Evolutionary conservation across 2,797 vertebrate genomes (phyloP).

Genomic region (Semaprochilodus insignis): DNA sequence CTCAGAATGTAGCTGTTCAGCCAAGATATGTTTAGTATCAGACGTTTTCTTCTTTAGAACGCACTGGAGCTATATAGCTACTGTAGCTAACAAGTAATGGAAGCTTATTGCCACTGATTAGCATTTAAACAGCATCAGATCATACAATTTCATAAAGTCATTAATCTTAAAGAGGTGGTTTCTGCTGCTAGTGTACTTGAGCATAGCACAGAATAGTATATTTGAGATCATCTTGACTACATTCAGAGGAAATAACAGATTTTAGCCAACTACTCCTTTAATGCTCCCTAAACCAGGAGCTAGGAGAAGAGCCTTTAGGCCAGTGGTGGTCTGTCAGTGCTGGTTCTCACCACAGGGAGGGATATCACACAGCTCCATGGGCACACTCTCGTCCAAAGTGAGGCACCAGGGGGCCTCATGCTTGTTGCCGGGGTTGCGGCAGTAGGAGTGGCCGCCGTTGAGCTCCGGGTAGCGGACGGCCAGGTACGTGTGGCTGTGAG

Average conservation of each 20-base stretch:
- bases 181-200: no score
- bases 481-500: constrained; percentile 92
- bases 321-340: background rate
- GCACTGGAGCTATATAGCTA: background rate
- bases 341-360: constrained; percentile 87
- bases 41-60: background rate
- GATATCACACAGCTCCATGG: constrained; percentile 94
- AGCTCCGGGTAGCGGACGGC: constrained; percentile 90
- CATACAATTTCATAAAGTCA: no score
- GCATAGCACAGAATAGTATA: no score
- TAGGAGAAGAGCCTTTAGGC: background rate
- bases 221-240: no score
- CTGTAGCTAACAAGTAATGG: background rate
- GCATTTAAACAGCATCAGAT: no score
- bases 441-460: constrained; percentile 97
- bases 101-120: background rate
- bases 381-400: constrained; percentile 92
- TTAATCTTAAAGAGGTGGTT: no score
- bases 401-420: constrained; percentile 97
- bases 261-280: background rate
- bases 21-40: background rate
- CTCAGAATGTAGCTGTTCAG: background rate
- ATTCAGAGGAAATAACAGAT: no score
- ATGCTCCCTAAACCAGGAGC: background rate
- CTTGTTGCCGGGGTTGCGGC: constrained; percentile 94